These are phyloP conservation scores for Plagodis pulveraria DNA, from an alignment of 2,888 invertebrate genomes.

Conservation along the genomic window DNA sequence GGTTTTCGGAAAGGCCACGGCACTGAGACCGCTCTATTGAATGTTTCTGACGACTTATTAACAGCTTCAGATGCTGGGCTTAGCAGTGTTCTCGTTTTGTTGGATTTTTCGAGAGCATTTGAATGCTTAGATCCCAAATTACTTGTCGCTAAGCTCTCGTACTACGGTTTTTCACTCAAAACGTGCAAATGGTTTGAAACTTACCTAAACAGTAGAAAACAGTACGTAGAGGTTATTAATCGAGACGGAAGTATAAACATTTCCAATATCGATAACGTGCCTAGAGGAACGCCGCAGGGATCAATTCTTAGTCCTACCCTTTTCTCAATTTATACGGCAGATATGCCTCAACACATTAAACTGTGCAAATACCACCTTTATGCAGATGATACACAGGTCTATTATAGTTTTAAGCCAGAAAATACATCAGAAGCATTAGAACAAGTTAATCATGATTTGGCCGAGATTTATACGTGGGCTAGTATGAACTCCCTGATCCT, in stretches of 20 bases:
- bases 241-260: background rate
- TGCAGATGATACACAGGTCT: constrained; percentile 13
- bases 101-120: background rate
- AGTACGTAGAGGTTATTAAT: background rate
- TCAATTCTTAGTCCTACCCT: constrained; percentile 1
- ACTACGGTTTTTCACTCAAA: too few relatives aligned
- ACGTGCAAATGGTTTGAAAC: too few relatives aligned
- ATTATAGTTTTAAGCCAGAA: constrained; percentile 2
- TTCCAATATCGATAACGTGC: background rate
- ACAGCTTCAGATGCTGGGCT: background rate
- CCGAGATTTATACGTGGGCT: background rate
- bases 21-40: too few relatives aligned
- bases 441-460: background rate
- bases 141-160: background rate
- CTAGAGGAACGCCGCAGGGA: background rate
- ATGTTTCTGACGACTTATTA: background rate
- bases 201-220: too few relatives aligned
- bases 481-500: too few relatives aligned
- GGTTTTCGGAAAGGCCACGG: too few relatives aligned
- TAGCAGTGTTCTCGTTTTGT: background rate
- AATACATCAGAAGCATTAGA: background rate
- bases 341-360: constrained; percentile 8
- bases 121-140: constrained; percentile 1
- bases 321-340: constrained; percentile 12
- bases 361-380: constrained; percentile 8